Conservation (phyloP, 2,888 invertebrate species). For the Cartodere bifasciata region DNA sequence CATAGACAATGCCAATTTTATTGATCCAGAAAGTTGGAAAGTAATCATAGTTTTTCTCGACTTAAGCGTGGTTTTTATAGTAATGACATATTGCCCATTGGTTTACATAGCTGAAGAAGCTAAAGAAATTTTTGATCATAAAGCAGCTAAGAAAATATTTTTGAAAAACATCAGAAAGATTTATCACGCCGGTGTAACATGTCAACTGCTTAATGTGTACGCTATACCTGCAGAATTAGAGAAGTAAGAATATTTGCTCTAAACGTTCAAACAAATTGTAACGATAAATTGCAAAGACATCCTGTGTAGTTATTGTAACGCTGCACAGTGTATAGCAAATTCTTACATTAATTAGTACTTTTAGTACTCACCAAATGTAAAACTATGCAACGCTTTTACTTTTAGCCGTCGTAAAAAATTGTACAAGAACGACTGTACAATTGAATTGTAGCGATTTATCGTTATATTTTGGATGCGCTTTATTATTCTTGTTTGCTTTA, state of each 20-base stretch:
- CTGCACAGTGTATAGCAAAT: constrained; percentile 3
- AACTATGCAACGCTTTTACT: too few species aligned
- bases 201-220: constrained; percentile 9
- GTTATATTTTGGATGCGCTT: too few species aligned
- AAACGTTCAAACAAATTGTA: too few species aligned
- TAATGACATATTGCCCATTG: constrained; percentile 23
- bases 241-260: constrained; percentile 9
- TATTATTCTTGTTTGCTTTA: too few species aligned
- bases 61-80: constrained; percentile 35
- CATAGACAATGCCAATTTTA: constrained; percentile 46
- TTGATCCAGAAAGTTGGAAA: constrained; percentile 43
- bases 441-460: too few species aligned
- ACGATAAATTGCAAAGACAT: too few species aligned
- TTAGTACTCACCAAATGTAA: too few species aligned
- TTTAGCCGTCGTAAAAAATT: too few species aligned
- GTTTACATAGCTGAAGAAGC: constrained; percentile 1
- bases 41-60: constrained; percentile 37
- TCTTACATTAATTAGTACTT: too few species aligned
- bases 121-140: constrained; percentile 1
- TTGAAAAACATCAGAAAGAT: constrained; percentile 8
- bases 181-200: constrained; percentile 9
- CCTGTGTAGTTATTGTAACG: too few species aligned
- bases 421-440: too few species aligned
- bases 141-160: constrained; percentile 4
- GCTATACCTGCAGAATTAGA: constrained; percentile 10